Evolutionary conservation across 2,113 vertebrate species (phyloP).

Genomic region (Terrapene triunguis): DNA sequence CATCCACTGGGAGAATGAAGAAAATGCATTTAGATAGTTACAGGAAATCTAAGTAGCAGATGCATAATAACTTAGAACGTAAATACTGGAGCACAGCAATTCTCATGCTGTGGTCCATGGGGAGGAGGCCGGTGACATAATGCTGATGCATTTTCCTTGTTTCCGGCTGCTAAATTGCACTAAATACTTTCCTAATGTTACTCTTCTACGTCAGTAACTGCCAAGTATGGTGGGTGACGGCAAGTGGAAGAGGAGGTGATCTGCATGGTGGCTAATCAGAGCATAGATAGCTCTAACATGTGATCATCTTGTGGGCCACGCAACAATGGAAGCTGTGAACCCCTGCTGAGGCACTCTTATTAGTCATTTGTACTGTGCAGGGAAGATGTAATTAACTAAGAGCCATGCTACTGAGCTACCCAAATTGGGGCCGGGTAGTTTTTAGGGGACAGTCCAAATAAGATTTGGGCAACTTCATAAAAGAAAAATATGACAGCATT

Average conservation of each 20-base stretch:
- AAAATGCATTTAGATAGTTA: not conserved
- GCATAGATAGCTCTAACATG: not conserved
- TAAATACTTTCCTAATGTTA: conserved; percentile 15
- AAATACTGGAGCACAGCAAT: not conserved
- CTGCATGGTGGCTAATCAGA: not conserved
- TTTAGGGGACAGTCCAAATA: not conserved
- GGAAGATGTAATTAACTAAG: not conserved
- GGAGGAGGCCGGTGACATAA: not conserved
- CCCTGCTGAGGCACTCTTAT: not conserved
- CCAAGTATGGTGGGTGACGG: conserved; percentile 25
- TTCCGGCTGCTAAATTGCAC: not conserved
- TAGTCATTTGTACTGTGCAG: not conserved
- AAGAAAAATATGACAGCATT: not conserved
- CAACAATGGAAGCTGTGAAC: not conserved
- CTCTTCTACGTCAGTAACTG: conserved; percentile 22
- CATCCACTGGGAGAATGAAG: conserved; percentile 66
- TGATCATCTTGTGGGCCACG: not conserved
- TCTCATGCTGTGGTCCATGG: not conserved
- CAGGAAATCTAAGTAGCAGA: not conserved
- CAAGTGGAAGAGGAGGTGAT: not conserved
- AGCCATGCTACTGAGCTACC: not conserved
- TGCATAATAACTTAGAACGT: fast-evolving
- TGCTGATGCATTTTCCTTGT: not conserved
- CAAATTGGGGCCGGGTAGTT: not conserved
- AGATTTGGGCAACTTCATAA: not conserved